A percentile compares a stretch with the other conserved stretches of the same genome.
These are phyloP conservation scores for Hipposideros larvatus DNA, from an alignment of 2,797 vertebrate species.

Conservation along the genomic window DNA sequence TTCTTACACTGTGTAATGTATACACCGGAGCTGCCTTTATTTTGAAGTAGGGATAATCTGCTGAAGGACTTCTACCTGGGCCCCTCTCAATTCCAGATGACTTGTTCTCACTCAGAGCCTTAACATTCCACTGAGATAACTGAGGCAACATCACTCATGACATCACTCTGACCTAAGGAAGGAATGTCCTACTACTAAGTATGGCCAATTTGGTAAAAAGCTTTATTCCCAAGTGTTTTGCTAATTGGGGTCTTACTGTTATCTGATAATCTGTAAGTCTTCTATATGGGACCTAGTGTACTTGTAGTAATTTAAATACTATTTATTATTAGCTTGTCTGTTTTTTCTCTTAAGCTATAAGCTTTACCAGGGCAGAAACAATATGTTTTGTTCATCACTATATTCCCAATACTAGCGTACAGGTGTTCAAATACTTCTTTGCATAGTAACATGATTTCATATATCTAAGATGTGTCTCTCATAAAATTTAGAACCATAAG, in stretches of 20 bases:
- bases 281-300: not conserved
- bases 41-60: conserved; percentile 13
- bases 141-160: not conserved
- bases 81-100: not conserved
- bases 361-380: conserved; percentile 13
- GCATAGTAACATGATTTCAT: not conserved
- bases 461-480: not conserved
- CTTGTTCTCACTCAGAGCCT: not conserved
- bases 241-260: conserved; percentile 17
- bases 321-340: not conserved
- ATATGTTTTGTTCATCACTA: conserved; percentile 53
- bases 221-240: conserved; percentile 12
- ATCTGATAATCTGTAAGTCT: not conserved
- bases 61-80: not conserved
- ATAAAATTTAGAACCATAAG: not conserved
- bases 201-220: conserved; percentile 12
- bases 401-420: not conserved
- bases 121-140: not conserved
- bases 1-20: not conserved
- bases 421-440: conserved; percentile 6
- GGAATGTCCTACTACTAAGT: not conserved
- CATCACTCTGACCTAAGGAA: conserved; percentile 4
- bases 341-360: not conserved
- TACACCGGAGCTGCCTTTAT: not conserved
- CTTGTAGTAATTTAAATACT: conserved; percentile 24